phyloP scores from a whole-genome alignment of 2,888 invertebrate species.

The Orthonychiurus folsomi region DNA sequence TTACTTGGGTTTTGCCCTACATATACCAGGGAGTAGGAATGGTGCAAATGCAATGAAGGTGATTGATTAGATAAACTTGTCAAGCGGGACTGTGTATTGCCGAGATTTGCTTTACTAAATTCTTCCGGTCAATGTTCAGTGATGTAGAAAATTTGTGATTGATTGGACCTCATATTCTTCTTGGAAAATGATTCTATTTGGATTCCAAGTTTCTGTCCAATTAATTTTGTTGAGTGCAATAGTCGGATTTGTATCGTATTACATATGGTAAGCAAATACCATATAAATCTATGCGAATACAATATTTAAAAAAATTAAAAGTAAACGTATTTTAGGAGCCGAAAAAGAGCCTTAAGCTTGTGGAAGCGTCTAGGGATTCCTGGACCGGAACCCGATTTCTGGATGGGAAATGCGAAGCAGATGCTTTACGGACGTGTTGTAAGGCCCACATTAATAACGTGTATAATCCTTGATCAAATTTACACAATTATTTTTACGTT shows the following conservation, averaged over 20 bases:
- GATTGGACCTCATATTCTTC: too few relatives aligned
- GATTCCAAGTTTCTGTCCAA: neutral
- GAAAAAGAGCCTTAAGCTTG: constrained; percentile 33
- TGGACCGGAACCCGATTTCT: constrained; percentile 38
- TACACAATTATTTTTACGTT: constrained; percentile 16
- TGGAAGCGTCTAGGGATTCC: constrained; percentile 38
- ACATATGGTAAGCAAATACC: constrained; percentile 27
- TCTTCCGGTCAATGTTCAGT: too few relatives aligned
- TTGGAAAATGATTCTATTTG: constrained; percentile 6
- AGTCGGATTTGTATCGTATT: constrained; percentile 16
- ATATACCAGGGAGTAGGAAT: neutral
- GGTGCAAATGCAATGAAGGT: too few relatives aligned
- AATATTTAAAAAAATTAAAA: neutral
- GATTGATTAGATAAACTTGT: too few relatives aligned
- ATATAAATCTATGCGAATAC: neutral
- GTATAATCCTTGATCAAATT: neutral
- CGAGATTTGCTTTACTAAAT: too few relatives aligned
- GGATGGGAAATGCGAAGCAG: constrained; percentile 38
- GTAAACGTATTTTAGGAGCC: constrained; percentile 26
- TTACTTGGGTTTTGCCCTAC: neutral
- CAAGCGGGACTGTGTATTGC: too few relatives aligned
- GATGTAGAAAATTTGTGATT: too few relatives aligned
- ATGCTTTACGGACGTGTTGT: constrained; percentile 37
- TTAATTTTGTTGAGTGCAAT: neutral
- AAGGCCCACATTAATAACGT: constrained; percentile 17